Conservation (phyloP, 2,797 vertebrate species). For the Rhincodon typus region DNA sequence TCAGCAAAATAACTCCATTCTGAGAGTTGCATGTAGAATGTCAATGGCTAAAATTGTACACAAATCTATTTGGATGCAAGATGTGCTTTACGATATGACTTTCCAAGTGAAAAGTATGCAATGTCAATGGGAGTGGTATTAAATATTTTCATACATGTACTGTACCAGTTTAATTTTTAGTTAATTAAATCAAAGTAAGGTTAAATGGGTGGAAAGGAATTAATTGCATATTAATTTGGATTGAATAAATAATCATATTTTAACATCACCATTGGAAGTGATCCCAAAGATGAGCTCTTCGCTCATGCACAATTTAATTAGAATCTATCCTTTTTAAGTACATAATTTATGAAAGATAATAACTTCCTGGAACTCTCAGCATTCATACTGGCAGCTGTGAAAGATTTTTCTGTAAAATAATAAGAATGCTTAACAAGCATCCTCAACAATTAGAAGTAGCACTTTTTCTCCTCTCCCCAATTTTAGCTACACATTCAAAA, state of each 20-base stretch:
- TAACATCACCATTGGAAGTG: neutral
- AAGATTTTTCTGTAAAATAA: neutral
- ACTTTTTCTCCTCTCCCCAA: slow-evolving; percentile 39
- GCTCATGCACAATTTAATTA: neutral
- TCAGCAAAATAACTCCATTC: neutral
- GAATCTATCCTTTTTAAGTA: neutral
- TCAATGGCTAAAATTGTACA: neutral
- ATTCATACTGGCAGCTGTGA: neutral
- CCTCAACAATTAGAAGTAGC: slow-evolving; percentile 44
- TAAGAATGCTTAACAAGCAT: slow-evolving; percentile 22
- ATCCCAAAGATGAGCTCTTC: slow-evolving; percentile 7
- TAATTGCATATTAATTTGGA: neutral
- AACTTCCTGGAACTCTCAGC: neutral
- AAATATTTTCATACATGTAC: neutral
- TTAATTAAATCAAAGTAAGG: too few species aligned
- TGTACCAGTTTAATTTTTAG: neutral
- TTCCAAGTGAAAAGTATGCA: neutral
- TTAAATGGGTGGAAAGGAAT: neutral
- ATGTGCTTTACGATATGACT: neutral
- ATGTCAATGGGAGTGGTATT: neutral
- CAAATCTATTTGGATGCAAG: neutral
- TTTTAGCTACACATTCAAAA: slow-evolving; percentile 51
- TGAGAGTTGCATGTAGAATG: neutral
- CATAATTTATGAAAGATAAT: slow-evolving; percentile 20
- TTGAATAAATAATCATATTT: neutral